Base-by-base conservation (phyloP, 2,113 vertebrate genomes). In the Stigmatopora argus region DNA sequence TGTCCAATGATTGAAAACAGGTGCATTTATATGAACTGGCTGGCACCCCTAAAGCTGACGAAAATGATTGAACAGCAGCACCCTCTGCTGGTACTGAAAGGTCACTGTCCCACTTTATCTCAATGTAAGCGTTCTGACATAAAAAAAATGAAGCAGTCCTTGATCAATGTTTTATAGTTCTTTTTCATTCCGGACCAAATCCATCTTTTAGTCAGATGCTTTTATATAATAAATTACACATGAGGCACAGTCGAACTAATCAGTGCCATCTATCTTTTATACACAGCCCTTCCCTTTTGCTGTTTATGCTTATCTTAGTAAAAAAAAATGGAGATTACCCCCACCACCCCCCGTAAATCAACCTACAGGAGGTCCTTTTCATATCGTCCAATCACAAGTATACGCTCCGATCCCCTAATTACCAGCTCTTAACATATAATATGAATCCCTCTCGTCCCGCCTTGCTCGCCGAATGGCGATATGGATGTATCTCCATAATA, bases 401-500 rank as follows among this genome's bases (percentile, higher is more conserved):
- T 70, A 73, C 57, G 15, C 62, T 77, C 70, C 80, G 82, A 81
- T 77, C 58, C 62, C 78, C 56, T 83, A 83, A 87, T 89, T 84
- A 84, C 77, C 58, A 3, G 9, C 62, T 83, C 73, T 80, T 83
- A 74, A 84, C 71, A 45, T 45, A 61, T 23, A 21, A 68, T 73
- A 83, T 79, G 78, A 64, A 83, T 88, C 81, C 78, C 79, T 46
- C 59, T 81, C 71, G 85, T 81, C 73, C 64, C 83, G 76, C 78
- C 62, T 58, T 71, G 75, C 77, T 76, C 78, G 73, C 78, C 72
- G 62, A 67, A 76, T 81, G 65, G 31, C 14, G 46, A 71, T 65
- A 48, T 76, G 76, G 72, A 75, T 66, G 79, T 83, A 87, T 86
- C 75, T 78, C 77, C 75, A 84, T 88, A 85, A 81, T 70, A 74